These are phyloP conservation scores for Acanthochromis polyacanthus DNA, from an alignment of 2,113 vertebrate genomes.

Conservation along the genomic window DNA sequence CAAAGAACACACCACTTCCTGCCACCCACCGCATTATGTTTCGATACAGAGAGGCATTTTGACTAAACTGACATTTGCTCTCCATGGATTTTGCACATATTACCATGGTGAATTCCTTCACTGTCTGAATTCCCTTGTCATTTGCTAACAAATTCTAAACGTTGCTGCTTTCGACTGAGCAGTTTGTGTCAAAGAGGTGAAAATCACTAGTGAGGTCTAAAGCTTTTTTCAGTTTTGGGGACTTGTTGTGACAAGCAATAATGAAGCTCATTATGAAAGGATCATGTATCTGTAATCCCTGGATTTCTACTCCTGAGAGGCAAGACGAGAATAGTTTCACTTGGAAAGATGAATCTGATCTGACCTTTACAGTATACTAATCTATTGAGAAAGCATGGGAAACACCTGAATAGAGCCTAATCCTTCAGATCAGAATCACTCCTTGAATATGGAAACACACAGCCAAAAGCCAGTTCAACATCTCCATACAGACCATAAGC, in stretches of 20 bases:
- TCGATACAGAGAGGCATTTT: slow-evolving; percentile 44
- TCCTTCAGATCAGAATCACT: not conserved
- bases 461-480: slow-evolving; percentile 1
- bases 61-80: slow-evolving; percentile 22
- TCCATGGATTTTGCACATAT: slow-evolving; percentile 12
- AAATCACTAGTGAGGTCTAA: not conserved
- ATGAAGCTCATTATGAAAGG: not conserved
- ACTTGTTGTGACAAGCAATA: not conserved
- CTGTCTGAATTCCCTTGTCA: slow-evolving; percentile 21
- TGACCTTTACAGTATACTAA: slow-evolving; percentile 1
- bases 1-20: slow-evolving; percentile 43
- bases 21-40: slow-evolving; percentile 42
- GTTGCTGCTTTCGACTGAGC: not conserved
- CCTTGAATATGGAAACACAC: not conserved
- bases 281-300: not conserved
- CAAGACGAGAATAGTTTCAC: not conserved
- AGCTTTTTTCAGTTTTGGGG: not conserved
- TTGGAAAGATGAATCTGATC: not conserved
- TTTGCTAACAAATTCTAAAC: not conserved
- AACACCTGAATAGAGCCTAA: not conserved
- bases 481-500: slow-evolving; percentile 9
- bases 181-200: not conserved
- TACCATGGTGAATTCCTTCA: slow-evolving; percentile 24
- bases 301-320: not conserved
- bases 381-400: slow-evolving; percentile 21